phyloP scores from a whole-genome alignment of 2,113 vertebrate genomes.

The Pterocles orientalis region DNA sequence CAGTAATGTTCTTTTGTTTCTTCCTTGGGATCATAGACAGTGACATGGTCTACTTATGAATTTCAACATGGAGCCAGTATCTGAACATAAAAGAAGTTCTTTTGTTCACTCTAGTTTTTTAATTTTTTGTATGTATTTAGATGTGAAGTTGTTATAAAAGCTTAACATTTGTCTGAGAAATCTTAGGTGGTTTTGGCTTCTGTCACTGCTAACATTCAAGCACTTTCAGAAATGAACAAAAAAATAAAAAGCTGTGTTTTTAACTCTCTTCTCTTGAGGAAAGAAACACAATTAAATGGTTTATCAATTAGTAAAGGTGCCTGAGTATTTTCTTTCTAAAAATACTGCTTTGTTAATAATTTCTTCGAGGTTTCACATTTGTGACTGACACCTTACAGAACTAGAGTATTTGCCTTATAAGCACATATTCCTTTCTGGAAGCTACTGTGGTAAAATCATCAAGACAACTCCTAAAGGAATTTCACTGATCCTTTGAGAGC shows the following conservation, averaged over 20 bases:
- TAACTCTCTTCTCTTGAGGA: not conserved
- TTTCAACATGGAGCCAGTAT: not conserved
- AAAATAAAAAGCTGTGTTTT: not conserved
- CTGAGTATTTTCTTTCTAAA: not conserved
- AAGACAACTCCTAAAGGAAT: not conserved
- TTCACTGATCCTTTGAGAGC: not conserved
- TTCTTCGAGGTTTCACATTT: not conserved
- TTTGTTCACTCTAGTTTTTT: rapidly evolving
- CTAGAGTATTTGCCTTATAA: not conserved
- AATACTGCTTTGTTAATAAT: not conserved
- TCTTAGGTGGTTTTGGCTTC: not conserved
- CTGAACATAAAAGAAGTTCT: not conserved
- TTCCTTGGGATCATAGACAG: not conserved
- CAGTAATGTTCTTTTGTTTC: not conserved
- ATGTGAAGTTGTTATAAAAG: not conserved
- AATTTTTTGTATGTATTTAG: not conserved
- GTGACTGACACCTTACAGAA: not conserved
- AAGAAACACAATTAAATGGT: not conserved
- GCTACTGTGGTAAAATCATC: not conserved
- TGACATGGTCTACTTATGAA: not conserved
- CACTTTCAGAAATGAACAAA: not conserved
- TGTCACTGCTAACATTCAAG: not conserved
- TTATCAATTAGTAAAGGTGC: not conserved
- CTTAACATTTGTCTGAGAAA: not conserved
- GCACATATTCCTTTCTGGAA: not conserved